A percentile compares a stretch with the other conserved stretches of the same genome.
Evolutionary conservation across 2,888 invertebrate genomes (phyloP).

Genomic region (Philonicus albiceps): DNA sequence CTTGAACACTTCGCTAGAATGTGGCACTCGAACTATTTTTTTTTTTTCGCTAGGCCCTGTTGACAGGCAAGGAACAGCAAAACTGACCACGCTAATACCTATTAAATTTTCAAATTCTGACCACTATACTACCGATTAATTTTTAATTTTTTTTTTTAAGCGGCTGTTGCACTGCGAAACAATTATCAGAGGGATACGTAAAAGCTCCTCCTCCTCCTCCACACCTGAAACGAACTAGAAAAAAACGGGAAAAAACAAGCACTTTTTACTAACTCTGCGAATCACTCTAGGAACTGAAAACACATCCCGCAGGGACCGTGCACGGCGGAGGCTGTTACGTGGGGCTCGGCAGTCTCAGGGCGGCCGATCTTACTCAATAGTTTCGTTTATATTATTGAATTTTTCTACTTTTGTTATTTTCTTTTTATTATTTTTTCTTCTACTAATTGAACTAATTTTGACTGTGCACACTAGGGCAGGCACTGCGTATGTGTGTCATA

Average conservation of each 20-base stretch:
- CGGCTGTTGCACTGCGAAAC: background rate
- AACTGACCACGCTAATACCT: background rate
- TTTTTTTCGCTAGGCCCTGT: background rate
- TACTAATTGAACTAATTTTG: slow-evolving; percentile 44
- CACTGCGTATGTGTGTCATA: background rate
- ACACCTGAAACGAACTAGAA: slow-evolving; percentile 5
- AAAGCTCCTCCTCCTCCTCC: background rate
- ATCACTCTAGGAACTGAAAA: background rate
- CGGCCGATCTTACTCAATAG: background rate
- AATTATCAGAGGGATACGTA: background rate
- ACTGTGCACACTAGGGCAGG: slow-evolving; percentile 32
- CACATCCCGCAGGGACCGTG: background rate
- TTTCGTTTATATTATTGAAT: slow-evolving; percentile 38
- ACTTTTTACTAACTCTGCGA: background rate
- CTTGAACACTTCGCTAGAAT: background rate
- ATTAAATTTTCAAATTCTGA: background rate
- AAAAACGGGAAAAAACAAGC: background rate
- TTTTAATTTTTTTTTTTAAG: background rate
- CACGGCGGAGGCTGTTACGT: background rate
- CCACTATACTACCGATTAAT: background rate
- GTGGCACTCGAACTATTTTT: background rate
- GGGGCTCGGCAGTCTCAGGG: background rate
- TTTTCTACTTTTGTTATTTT: slow-evolving; percentile 27
- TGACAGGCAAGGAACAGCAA: background rate
- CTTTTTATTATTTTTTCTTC: background rate